Conservation (phyloP, 1,140 invertebrate genomes). For the Piezodorus guildinii region DNA sequence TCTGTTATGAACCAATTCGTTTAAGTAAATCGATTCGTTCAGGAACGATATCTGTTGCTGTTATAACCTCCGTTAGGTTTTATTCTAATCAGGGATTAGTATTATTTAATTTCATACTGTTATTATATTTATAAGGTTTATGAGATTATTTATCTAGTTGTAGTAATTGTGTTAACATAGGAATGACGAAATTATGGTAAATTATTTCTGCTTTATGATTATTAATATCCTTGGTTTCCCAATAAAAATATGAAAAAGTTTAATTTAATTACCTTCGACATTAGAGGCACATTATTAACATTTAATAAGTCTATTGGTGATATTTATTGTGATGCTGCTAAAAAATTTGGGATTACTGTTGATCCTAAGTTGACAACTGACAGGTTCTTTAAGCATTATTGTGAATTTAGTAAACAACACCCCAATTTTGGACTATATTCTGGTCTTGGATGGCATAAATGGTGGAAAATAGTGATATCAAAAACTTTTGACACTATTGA, state of each 20-base stretch:
- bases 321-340: conserved; percentile 57
- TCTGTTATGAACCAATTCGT: too few species aligned
- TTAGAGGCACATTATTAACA: conserved; percentile 70
- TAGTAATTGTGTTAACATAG: too few species aligned
- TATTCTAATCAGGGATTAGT: too few species aligned
- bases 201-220: too few species aligned
- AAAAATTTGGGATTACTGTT: conserved; percentile 50
- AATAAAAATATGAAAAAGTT: conserved; percentile 20
- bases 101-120: too few species aligned
- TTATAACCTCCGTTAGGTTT: too few species aligned
- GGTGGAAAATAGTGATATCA: conserved; percentile 64
- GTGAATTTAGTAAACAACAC: conserved; percentile 47
- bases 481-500: conserved; percentile 44
- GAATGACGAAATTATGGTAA: too few species aligned
- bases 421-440: conserved; percentile 66
- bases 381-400: conserved; percentile 52
- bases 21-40: too few species aligned
- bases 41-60: too few species aligned
- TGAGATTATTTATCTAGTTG: too few species aligned
- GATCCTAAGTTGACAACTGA: conserved; percentile 44
- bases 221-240: too few species aligned
- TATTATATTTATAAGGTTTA: too few species aligned
- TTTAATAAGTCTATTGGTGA: conserved; percentile 55
- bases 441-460: conserved; percentile 59
- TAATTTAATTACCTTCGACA: conserved; percentile 69